Evolutionary conservation across 2,797 vertebrate species (phyloP), one percentile per base, ranked within the genome.

Genomic region (Ataeniobius toweri): DNA sequence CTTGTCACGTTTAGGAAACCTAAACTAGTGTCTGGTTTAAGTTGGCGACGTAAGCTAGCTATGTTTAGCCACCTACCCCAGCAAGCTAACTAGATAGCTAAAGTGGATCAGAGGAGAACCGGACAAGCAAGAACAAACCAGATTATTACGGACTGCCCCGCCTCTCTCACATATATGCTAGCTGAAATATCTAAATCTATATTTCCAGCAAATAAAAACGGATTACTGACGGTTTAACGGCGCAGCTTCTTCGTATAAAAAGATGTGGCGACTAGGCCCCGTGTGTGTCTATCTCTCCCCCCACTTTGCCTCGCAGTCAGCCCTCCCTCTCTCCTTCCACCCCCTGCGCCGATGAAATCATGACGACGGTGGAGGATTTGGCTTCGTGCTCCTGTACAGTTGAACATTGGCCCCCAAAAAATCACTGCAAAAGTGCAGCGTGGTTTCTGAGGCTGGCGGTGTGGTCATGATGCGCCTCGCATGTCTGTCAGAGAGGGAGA

Each of bases 201-300:
- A 76, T 63, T 51, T 13, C 26, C 13, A 65, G 44, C 1, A 78
- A 65, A 82, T 12, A 88, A 85, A 89, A 20, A 7, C 2, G 24
- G 36, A 24, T 84, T 93, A 95, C 93, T 93, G 78, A 95, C 94
- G 87, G 84, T 89, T 92, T 91, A 84, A 83, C 85, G 82, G 86
- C 87, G 41, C 89, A 78, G 91, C 88, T 89, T 82, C 91, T 88
- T 86, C 89, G 82, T 89, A 92, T 91, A 92, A 94, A 94, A 93
- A 89, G 88, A 94, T 92, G 93, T 92, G 90, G 68, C 83, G 89
- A 85, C 91, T 84, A 91, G 94, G 92, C 91, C 94, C 86, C 59
- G 88, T 82, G 85, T 80, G 79, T 81, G 87, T 86, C 31, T 85
- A 80, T 76, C 41, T 84, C 85, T 80, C 89, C 88, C 91, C 89